These are phyloP conservation scores for Sebastes diploproa DNA, from an alignment of 2,797 vertebrate species.

Conservation along the genomic window DNA sequence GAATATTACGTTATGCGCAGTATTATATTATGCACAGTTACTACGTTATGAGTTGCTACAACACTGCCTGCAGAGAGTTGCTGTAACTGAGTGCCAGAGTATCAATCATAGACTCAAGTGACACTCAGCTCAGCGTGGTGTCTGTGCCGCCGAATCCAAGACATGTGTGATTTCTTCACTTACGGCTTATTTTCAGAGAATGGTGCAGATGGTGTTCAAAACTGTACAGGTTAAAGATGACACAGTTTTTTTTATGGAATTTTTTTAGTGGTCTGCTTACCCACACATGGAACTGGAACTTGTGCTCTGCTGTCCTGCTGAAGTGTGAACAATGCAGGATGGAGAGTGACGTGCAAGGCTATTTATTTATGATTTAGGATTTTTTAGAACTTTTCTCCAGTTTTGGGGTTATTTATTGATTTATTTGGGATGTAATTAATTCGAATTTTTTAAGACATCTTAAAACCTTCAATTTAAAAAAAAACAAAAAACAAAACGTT, in stretches of 20 bases:
- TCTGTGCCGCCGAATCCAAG: neutral
- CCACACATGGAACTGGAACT: constrained; percentile 11
- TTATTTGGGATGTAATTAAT: neutral
- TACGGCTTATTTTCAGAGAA: constrained; percentile 38
- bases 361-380: neutral
- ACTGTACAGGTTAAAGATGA: constrained; percentile 39
- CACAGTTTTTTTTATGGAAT: constrained; percentile 8
- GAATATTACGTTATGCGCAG: no score
- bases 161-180: constrained; percentile 12
- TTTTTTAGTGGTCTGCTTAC: neutral
- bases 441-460: neutral
- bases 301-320: constrained; percentile 16
- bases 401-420: neutral
- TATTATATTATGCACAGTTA: no score
- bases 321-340: constrained; percentile 37
- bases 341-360: neutral
- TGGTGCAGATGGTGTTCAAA: constrained; percentile 55
- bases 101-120: constrained; percentile 39
- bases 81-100: constrained; percentile 20
- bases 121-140: constrained; percentile 37
- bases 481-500: no score
- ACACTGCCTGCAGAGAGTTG: constrained; percentile 11
- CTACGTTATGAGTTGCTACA: no score
- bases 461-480: neutral
- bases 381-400: neutral